Base-by-base conservation (phyloP, 2,113 vertebrate species). In the Gallinago media region DNA sequence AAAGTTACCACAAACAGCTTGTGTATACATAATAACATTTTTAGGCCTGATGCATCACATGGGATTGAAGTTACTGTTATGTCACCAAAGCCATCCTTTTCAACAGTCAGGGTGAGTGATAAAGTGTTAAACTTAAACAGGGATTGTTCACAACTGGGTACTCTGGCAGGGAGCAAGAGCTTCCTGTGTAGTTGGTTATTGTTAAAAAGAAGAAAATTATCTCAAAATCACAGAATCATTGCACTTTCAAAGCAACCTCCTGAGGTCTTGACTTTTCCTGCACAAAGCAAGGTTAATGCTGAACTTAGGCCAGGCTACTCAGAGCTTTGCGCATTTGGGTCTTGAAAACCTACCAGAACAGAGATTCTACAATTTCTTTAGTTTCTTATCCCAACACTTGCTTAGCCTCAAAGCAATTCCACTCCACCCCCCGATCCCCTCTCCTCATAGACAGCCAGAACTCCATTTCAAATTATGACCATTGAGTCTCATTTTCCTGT, bases 341-440 rank as follows among this genome's bases (percentile, higher is more conserved):
- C 29, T 25, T 52, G 29, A 56, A 88, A 84, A 62, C 22, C 34
- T 80, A 31, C 26, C 40, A 34, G 17, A 20, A 44, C 34, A 27
- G 34, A 81, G 29, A 56, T 38, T 54, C n/a, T 38, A 38, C 20
- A 23, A 1, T 15, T 62, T 47, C 31, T 81, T 85, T n/a, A 52
- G 52, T 47, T 81, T 72, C 36, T 58, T 63, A 42, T 54, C 15
- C 59, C 12, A 47, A 1, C 25, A 36, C 25, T 66, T 71, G 50
- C 46, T 73, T 73, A 73, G 71, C 77, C 22, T 46, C 42, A 61
- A 55, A 89, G 18, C 27, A 27, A 54, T 13, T 32, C 18, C 19
- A 8, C 27, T 22, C 5, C 8, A n/a, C 55, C 5, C 7, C 15
- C 7, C 4, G 9, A 22, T 1, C 6, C 11, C 49, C 12, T 34